These are phyloP conservation scores for Gryon sp. DNA, from an alignment of 1,140 invertebrate species.

Conservation along the genomic window DNA sequence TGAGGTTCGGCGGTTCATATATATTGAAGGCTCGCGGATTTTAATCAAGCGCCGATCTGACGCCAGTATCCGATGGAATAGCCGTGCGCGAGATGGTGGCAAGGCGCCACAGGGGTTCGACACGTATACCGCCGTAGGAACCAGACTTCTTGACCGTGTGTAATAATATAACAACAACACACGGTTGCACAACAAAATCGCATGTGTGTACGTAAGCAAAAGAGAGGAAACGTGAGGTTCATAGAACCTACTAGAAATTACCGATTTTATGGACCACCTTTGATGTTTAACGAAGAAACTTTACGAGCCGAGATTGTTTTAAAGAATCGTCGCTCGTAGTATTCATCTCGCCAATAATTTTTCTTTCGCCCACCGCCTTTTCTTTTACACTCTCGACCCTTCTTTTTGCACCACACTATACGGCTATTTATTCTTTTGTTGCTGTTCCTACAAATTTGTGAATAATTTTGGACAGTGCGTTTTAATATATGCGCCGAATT, in stretches of 20 bases:
- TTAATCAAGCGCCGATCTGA: constrained; percentile 79
- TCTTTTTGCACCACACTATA: constrained; percentile 28
- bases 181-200: constrained; percentile 19
- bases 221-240: constrained; percentile 55
- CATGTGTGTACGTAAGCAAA: constrained; percentile 42
- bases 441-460: constrained; percentile 52
- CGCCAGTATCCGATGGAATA: constrained; percentile 73
- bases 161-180: constrained; percentile 19
- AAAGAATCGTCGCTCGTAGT: constrained; percentile 70
- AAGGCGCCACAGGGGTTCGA: constrained; percentile 77
- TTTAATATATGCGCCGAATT: constrained; percentile 50
- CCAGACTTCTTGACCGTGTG: constrained; percentile 19
- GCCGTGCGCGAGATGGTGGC: constrained; percentile 75
- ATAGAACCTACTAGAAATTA: constrained; percentile 70
- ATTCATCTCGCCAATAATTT: constrained; percentile 74
- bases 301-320: constrained; percentile 78
- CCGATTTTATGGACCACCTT: constrained; percentile 79
- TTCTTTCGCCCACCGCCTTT: constrained; percentile 60
- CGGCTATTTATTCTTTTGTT: constrained; percentile 37
- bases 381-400: constrained; percentile 28
- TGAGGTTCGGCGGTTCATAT: constrained; percentile 76
- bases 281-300: constrained; percentile 79
- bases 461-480: constrained; percentile 47
- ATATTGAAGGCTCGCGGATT: constrained; percentile 77
- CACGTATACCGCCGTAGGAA: constrained; percentile 72